Conservation (phyloP, 2,888 invertebrate species). For the Adelognathus sp. region DNA sequence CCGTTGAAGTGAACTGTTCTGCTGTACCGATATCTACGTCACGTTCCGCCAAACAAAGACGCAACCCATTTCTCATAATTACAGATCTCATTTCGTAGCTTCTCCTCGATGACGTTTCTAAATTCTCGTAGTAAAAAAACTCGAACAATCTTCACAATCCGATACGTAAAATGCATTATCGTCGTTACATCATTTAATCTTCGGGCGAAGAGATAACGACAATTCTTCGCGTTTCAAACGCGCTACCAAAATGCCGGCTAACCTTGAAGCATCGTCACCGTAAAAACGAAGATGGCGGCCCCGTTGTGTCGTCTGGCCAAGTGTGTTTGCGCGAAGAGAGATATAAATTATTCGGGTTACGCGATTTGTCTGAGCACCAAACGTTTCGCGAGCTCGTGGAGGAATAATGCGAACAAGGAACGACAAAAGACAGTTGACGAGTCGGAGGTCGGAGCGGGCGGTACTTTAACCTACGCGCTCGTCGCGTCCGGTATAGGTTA, state of each 20-base stretch:
- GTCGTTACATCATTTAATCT: background rate
- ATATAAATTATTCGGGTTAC: constrained; percentile 51
- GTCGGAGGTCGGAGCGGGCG: background rate
- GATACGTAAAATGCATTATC: background rate
- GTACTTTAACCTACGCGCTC: constrained; percentile 68
- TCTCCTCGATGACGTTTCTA: background rate
- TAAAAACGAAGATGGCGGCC: constrained; percentile 70
- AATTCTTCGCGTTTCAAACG: background rate
- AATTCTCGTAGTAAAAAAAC: constrained; percentile 4
- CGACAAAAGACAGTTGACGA: constrained; percentile 29
- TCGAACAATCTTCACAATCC: background rate
- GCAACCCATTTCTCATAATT: constrained; percentile 1
- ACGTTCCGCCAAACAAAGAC: constrained; percentile 28
- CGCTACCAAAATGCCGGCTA: constrained; percentile 36
- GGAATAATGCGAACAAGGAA: constrained; percentile 24
- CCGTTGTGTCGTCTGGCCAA: constrained; percentile 62
- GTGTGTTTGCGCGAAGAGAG: constrained; percentile 60
- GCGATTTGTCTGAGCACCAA: constrained; percentile 37
- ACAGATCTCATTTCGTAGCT: background rate
- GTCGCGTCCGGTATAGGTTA: constrained; percentile 67
- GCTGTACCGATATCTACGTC: background rate
- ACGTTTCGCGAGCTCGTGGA: constrained; percentile 34
- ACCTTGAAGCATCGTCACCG: constrained; percentile 24
- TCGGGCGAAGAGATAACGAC: background rate
- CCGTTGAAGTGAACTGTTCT: constrained; percentile 1